phyloP scores from a whole-genome alignment of 2,113 vertebrate genomes.

The Chroicocephalus ridibundus region DNA sequence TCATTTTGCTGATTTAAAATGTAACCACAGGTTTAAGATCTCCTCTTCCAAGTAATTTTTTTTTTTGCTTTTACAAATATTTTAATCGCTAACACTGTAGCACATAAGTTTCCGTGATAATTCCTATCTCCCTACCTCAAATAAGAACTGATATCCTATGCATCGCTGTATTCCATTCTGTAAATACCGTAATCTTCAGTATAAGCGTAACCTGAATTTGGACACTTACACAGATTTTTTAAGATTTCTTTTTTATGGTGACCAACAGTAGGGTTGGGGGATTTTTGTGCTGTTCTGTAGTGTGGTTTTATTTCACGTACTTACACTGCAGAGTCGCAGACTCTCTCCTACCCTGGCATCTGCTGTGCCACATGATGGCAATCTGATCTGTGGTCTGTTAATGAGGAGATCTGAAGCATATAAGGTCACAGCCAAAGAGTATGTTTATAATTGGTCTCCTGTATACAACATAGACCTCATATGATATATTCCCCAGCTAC shows the following conservation, averaged over 20 bases:
- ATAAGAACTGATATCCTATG: neutral
- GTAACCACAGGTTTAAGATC: neutral
- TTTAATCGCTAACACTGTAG: fast-evolving
- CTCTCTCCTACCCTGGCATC: neutral
- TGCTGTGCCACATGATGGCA: neutral
- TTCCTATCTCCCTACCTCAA: neutral
- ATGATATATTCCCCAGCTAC: neutral
- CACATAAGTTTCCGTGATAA: neutral
- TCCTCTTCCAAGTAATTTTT: neutral
- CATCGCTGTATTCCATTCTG: neutral
- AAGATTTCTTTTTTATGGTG: neutral
- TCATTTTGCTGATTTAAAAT: neutral
- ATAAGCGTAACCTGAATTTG: neutral
- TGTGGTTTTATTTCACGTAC: neutral
- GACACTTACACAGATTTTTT: neutral
- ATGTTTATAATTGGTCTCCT: neutral
- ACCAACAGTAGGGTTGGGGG: neutral
- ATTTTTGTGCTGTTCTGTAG: neutral
- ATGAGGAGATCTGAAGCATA: neutral
- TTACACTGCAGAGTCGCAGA: neutral
- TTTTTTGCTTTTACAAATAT: neutral
- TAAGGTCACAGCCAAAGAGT: neutral
- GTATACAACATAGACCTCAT: fast-evolving
- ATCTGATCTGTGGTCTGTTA: neutral
- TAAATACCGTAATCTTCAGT: neutral